Base-by-base conservation (phyloP, 2,797 vertebrate genomes). In the Spondyliosoma cantharus region DNA sequence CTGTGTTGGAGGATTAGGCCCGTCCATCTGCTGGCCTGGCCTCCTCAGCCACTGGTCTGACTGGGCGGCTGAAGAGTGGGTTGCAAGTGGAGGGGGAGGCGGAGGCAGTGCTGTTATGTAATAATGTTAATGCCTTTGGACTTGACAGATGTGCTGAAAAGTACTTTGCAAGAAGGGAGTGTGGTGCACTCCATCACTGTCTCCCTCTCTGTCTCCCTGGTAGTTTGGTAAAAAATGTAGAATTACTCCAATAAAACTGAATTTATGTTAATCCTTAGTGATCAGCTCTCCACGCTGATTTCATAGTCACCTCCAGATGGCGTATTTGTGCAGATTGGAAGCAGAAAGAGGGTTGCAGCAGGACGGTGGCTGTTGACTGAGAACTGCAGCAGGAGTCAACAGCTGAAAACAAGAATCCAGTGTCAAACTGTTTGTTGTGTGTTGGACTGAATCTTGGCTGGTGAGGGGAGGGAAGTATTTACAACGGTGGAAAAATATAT, bases 1-100 rank as follows among this genome's bases (percentile, higher is more conserved):
- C 49, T 19, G 3, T 24, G 11, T 48, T 7, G 48, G 56, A 29
- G 48, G 70, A 88, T 92, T 77, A 86, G 42, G 43, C 49, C 58
- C 60, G 60, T 85, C 87, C 84, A 87, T 93, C 89, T 91, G 88
- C 80, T 86, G 65, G 71, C 71, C 73, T 67, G 74, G 49, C 37
- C 53, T 81, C 59, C 53, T 67, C 27, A 80, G 76, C 76, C 80
- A 89, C 86, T 86, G 87, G 86, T 86, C 68, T 60, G 67, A 88
- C 84, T 88, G 84, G 86, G 49, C 1, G 9, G 43, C 63, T 68
- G 62, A 71, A 52, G 48, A 76, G 74, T 65, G 76, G 57, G 70
- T 27, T 69, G 54, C 27, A 15, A 61, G 20, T 29, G n/a, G n/a
- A 43, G 46, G 27, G 12, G 1, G 15, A 17, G 24, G 32, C 32